These are phyloP conservation scores for Sebastes goodei DNA, from an alignment of 2,797 vertebrate species.

Conservation along the genomic window DNA sequence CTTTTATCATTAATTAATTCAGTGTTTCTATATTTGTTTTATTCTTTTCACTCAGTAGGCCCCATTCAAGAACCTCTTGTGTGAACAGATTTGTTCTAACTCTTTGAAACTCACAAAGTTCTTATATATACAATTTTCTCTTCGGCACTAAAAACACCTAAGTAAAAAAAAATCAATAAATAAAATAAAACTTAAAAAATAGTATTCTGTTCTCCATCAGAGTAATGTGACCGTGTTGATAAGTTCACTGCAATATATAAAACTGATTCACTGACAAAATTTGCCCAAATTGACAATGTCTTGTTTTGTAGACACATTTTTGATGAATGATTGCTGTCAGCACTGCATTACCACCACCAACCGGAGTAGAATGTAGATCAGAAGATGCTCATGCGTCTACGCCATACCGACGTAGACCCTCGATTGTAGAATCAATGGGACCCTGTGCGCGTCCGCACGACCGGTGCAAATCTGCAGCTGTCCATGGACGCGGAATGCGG, in stretches of 20 bases:
- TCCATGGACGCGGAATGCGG: neutral
- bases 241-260: neutral
- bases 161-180: neutral
- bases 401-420: neutral
- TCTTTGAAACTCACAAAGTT: neutral
- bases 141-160: neutral
- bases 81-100: neutral
- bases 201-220: neutral
- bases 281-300: neutral
- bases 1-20: neutral
- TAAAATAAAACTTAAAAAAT: neutral
- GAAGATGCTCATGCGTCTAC: no score
- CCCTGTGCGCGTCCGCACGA: neutral
- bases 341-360: neutral
- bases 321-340: neutral
- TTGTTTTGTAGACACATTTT: neutral
- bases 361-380: neutral
- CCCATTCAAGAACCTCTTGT: neutral
- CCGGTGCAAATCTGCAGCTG: neutral
- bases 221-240: neutral
- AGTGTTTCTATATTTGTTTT: neutral
- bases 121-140: neutral
- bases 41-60: neutral
- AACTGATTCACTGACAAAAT: neutral
- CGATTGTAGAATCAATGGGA: accelerated